Percentiles rank a stretch among this genome's conserved stretches.
phyloP scores from a whole-genome alignment of 1,140 invertebrate genomes.

The Ips nitidus region DNA sequence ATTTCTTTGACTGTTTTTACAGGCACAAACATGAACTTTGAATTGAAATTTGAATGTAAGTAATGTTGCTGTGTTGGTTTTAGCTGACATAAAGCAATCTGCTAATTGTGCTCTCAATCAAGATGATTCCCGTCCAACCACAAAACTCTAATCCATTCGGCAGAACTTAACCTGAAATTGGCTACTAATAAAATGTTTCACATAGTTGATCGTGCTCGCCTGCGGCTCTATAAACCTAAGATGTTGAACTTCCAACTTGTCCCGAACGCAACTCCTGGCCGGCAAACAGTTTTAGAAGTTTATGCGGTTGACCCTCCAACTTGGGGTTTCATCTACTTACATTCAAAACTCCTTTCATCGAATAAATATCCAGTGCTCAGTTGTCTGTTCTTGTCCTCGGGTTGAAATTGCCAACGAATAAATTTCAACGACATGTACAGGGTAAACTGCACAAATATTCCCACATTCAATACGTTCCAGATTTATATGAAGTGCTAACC shows the following conservation, averaged over 20 bases:
- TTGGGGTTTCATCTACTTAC: constrained; percentile 48
- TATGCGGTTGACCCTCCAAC: constrained; percentile 53
- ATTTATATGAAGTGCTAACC: no score
- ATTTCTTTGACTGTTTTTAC: no score
- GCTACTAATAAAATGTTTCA: constrained; percentile 50
- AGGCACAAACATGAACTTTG: no score
- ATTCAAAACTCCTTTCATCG: constrained; percentile 49
- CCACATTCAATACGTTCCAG: no score
- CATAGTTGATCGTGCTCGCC: constrained; percentile 49
- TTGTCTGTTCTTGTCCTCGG: constrained; percentile 21
- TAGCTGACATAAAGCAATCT: neutral
- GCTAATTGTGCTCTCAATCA: constrained; percentile 23
- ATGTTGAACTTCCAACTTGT: constrained; percentile 46
- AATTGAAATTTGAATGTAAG: no score
- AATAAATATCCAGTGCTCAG: constrained; percentile 29
- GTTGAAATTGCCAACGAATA: constrained; percentile 35
- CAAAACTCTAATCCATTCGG: constrained; percentile 39
- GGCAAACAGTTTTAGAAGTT: constrained; percentile 51
- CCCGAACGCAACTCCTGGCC: constrained; percentile 46
- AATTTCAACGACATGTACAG: neutral
- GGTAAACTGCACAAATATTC: neutral
- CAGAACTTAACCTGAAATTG: constrained; percentile 46
- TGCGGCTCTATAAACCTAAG: constrained; percentile 42
- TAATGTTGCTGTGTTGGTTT: no score
- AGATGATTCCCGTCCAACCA: constrained; percentile 17